Conservation (phyloP, 2,797 vertebrate species). For the Bovichtus variegatus region DNA sequence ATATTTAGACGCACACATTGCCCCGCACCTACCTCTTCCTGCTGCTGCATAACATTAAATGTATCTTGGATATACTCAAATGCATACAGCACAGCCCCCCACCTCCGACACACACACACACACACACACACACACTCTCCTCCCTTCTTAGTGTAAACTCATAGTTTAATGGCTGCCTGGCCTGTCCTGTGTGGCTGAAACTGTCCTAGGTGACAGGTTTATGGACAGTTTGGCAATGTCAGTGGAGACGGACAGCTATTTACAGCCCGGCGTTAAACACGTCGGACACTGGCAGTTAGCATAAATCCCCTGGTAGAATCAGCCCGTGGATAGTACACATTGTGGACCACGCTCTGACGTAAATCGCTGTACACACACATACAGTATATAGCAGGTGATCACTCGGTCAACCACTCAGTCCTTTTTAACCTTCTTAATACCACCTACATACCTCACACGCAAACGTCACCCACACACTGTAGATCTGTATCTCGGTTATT, state of each 20-base stretch:
- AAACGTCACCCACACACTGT: conserved; percentile 45
- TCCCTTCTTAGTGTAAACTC: conserved; percentile 71
- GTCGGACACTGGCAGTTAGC: conserved; percentile 89
- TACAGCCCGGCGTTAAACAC: conserved; percentile 88
- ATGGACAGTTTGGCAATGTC: conserved; percentile 88
- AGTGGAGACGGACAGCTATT: conserved; percentile 89
- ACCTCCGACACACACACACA: conserved; percentile 15
- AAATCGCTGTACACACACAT: conserved; percentile 49
- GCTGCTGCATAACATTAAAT: conserved; percentile 23
- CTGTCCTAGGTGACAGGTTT: conserved; percentile 89
- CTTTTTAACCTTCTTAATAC: conserved; percentile 68
- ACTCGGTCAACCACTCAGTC: conserved; percentile 73
- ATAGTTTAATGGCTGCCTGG: conserved; percentile 81
- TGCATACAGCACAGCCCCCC: background rate
- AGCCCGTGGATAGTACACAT: conserved; percentile 51
- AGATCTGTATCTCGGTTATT: conserved; percentile 86
- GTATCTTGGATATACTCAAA: conserved; percentile 21
- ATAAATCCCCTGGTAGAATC: conserved; percentile 91
- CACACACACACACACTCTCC: conserved; percentile 22
- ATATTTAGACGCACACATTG: conserved; percentile 59
- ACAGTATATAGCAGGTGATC: conserved; percentile 38
- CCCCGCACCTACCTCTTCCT: conserved; percentile 15
- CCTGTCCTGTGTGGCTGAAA: conserved; percentile 81
- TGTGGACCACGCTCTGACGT: conserved; percentile 29
- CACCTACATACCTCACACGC: conserved; percentile 33